These are phyloP conservation scores for Napeogenes sylphis DNA, from an alignment of 2,888 invertebrate species.

Conservation along the genomic window DNA sequence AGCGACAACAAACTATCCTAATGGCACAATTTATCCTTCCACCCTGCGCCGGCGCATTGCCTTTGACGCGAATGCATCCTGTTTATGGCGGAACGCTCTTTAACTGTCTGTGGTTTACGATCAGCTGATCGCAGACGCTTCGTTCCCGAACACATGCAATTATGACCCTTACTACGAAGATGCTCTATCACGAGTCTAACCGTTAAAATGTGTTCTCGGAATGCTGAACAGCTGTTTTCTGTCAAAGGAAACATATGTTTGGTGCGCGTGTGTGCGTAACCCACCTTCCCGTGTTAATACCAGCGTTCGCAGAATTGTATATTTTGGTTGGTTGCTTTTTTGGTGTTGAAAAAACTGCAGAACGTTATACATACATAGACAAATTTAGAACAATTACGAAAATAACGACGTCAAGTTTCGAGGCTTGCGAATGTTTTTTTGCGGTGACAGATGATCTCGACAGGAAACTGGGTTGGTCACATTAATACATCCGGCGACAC, in stretches of 20 bases:
- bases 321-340: conserved; percentile 28
- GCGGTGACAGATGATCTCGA: neutral
- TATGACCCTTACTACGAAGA: conserved; percentile 14
- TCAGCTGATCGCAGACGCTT: conserved; percentile 37
- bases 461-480: neutral
- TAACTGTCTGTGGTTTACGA: conserved; percentile 21
- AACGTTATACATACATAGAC: neutral
- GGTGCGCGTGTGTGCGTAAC: conserved; percentile 25
- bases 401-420: neutral
- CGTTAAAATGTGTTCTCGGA: conserved; percentile 36
- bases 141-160: conserved; percentile 4
- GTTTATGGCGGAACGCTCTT: conserved; percentile 31
- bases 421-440: neutral
- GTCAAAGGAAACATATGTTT: conserved; percentile 48
- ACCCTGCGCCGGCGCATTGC: conserved; percentile 12
- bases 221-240: conserved; percentile 47
- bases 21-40: conserved; percentile 8
- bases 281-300: conserved; percentile 17
- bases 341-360: conserved; percentile 20
- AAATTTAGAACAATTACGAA: neutral
- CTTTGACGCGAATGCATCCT: conserved; percentile 30
- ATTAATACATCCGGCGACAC: too few relatives aligned
- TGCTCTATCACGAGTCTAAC: conserved; percentile 16
- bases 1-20: conserved; percentile 16
- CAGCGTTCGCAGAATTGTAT: conserved; percentile 33